These are phyloP conservation scores for Chironomus riparius DNA, from an alignment of 2,888 invertebrate genomes.

Conservation along the genomic window DNA sequence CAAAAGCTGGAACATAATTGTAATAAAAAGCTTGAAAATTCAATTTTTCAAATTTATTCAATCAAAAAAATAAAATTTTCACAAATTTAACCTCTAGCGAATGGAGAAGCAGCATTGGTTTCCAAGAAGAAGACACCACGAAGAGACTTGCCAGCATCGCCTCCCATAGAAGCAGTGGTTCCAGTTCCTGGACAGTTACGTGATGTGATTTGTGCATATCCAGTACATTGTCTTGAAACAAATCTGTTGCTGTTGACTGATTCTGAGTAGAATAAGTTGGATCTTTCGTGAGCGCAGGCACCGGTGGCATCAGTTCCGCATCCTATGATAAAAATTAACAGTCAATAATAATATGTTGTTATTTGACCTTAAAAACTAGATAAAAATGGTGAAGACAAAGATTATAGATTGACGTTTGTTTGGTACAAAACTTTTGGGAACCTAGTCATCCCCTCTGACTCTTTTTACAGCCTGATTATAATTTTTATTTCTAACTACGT, in stretches of 20 bases:
- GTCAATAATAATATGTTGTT: not conserved
- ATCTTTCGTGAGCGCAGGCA: slow-evolving; percentile 42
- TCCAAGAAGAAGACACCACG: slow-evolving; percentile 36
- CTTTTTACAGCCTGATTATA: too few relatives aligned
- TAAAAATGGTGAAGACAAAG: too few relatives aligned
- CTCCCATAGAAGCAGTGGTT: slow-evolving; percentile 31
- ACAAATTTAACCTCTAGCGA: slow-evolving; percentile 29
- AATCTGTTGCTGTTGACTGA: slow-evolving; percentile 36
- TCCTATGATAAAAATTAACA: slow-evolving; percentile 34
- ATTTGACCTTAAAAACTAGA: too few relatives aligned
- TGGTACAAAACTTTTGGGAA: too few relatives aligned
- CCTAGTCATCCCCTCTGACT: too few relatives aligned
- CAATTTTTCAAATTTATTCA: too few relatives aligned
- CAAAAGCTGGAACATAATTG: too few relatives aligned
- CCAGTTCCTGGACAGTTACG: slow-evolving; percentile 28
- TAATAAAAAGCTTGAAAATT: too few relatives aligned
- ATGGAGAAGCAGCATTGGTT: slow-evolving; percentile 35
- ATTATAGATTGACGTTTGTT: too few relatives aligned
- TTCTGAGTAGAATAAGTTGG: slow-evolving; percentile 43
- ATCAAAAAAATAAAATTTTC: too few relatives aligned
- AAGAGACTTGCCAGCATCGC: slow-evolving; percentile 32
- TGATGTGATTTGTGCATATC: slow-evolving; percentile 33
- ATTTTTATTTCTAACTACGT: too few relatives aligned
- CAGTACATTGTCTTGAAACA: slow-evolving; percentile 33
- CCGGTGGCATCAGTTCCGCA: slow-evolving; percentile 41